Evolutionary conservation across 2,888 invertebrate genomes (phyloP).

Genomic region (Amblyjoppa fuscipennis): DNA sequence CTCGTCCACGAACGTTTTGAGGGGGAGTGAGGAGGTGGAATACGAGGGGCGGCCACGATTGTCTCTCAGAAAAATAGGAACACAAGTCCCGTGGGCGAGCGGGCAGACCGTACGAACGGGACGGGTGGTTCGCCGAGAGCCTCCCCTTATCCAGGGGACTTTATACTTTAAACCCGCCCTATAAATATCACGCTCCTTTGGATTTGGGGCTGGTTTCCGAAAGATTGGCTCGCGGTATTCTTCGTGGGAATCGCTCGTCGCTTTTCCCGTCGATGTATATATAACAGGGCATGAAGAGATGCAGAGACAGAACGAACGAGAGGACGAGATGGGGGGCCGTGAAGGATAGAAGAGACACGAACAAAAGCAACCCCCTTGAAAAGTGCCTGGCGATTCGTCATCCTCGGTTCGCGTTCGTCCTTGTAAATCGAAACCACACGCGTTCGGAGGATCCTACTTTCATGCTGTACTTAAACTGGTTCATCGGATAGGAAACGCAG

Average conservation of each 20-base stretch:
- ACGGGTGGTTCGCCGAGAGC: slow-evolving; percentile 48
- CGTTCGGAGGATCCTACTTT: slow-evolving; percentile 31
- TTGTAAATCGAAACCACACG: slow-evolving; percentile 73
- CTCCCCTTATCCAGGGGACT: slow-evolving; percentile 77
- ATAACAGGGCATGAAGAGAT: slow-evolving; percentile 64
- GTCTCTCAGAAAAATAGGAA: slow-evolving; percentile 81
- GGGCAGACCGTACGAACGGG: slow-evolving; percentile 47
- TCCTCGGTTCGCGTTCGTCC: slow-evolving; percentile 76
- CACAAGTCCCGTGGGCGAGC: slow-evolving; percentile 72
- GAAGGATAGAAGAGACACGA: slow-evolving; percentile 38
- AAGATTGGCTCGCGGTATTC: slow-evolving; percentile 85
- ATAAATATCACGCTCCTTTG: slow-evolving; percentile 85
- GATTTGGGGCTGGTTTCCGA: slow-evolving; percentile 85
- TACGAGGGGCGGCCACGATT: slow-evolving; percentile 53
- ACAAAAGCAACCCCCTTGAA: slow-evolving; percentile 66
- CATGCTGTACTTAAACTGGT: slow-evolving; percentile 3
- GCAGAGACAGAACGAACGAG: slow-evolving; percentile 44
- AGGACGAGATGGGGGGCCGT: slow-evolving; percentile 12
- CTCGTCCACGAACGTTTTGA: slow-evolving; percentile 66
- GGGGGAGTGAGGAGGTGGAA: slow-evolving; percentile 49
- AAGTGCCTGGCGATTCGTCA: slow-evolving; percentile 79
- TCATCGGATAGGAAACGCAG: neutral
- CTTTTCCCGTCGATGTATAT: slow-evolving; percentile 70
- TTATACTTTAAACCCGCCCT: slow-evolving; percentile 85
- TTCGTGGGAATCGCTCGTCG: slow-evolving; percentile 82